phyloP scores from a whole-genome alignment of 2,113 vertebrate species.

The Dromas ardeola region DNA sequence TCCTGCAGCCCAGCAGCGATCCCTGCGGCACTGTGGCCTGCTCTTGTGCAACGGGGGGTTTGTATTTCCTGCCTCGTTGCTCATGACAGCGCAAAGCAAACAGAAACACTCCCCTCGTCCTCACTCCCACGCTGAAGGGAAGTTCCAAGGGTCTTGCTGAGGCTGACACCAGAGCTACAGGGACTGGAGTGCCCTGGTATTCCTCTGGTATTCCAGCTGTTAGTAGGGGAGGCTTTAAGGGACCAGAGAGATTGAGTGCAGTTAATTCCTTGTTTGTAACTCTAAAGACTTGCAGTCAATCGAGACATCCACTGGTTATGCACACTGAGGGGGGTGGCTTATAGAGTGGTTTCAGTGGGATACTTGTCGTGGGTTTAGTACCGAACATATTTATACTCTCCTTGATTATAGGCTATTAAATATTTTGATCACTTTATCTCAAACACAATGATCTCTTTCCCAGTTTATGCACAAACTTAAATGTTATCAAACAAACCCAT shows the following conservation, averaged over 20 bases:
- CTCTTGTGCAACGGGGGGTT: background rate
- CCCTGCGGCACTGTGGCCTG: background rate
- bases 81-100: background rate
- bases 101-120: background rate
- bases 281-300: background rate
- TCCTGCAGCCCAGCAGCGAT: background rate
- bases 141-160: background rate
- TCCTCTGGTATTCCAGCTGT: background rate
- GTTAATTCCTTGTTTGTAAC: background rate
- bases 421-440: background rate
- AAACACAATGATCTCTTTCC: background rate
- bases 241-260: background rate
- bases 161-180: background rate
- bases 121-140: background rate
- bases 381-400: background rate
- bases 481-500: background rate
- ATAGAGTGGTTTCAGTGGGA: background rate
- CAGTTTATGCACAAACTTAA: background rate
- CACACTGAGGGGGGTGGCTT: background rate
- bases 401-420: background rate
- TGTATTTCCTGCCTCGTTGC: background rate
- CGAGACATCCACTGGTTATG: background rate
- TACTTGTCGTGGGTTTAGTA: background rate
- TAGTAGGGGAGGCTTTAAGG: background rate
- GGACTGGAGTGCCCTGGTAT: background rate